These are phyloP conservation scores for Hydropsyche tenuis DNA, from an alignment of 1,140 invertebrate genomes.

Conservation along the genomic window DNA sequence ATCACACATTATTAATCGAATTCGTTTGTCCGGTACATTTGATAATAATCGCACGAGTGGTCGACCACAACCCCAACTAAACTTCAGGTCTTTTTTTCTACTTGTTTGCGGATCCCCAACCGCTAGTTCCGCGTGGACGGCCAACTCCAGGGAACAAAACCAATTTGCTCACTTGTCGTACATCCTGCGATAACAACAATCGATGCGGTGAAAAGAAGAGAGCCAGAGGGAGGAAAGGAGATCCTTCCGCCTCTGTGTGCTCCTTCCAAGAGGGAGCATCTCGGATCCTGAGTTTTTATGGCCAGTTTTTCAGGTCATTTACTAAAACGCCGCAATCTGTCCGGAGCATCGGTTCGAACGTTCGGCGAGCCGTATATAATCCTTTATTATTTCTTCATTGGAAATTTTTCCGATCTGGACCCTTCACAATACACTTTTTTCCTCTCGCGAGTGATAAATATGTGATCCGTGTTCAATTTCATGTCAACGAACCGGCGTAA, in stretches of 20 bases:
- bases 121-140: slow-evolving; percentile 8
- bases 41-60: no score
- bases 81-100: no score
- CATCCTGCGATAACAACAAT: slow-evolving; percentile 50
- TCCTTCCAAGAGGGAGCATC: background rate
- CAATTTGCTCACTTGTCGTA: slow-evolving; percentile 51
- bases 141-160: slow-evolving; percentile 42
- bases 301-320: slow-evolving; percentile 49
- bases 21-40: no score
- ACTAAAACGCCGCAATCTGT: slow-evolving; percentile 38
- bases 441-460: no score
- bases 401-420: background rate
- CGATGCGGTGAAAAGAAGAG: slow-evolving; percentile 37
- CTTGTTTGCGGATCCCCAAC: no score
- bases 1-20: no score
- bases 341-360: background rate
- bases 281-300: slow-evolving; percentile 29
- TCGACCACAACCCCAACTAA: no score
- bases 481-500: no score
- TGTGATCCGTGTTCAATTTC: no score
- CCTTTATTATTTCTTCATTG: slow-evolving; percentile 38
- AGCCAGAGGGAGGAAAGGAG: background rate
- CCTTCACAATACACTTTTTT: no score
- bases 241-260: background rate
- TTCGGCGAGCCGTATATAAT: slow-evolving; percentile 7